A percentile compares a stretch with the other conserved stretches of the same genome.
These are phyloP conservation scores for Papilio polytes DNA, from an alignment of 1,140 invertebrate species.

Conservation along the genomic window DNA sequence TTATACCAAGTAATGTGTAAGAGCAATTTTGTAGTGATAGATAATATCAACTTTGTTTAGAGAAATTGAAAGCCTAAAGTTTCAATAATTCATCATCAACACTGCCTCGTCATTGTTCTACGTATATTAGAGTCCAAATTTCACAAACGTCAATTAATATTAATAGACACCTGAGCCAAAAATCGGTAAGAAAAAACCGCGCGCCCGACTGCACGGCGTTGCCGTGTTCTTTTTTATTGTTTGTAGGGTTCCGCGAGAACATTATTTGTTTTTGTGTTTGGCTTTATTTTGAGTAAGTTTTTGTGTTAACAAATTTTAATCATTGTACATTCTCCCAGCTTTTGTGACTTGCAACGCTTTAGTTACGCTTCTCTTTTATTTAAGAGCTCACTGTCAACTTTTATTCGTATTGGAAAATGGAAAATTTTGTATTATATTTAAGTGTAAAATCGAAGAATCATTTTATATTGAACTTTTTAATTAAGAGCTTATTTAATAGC, in stretches of 20 bases:
- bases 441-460: conserved; percentile 10
- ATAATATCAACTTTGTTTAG: conserved; percentile 34
- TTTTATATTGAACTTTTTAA: neutral
- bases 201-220: conserved; percentile 48
- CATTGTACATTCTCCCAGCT: conserved; percentile 30
- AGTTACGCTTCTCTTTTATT: conserved; percentile 36
- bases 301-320: conserved; percentile 42
- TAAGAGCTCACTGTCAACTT: conserved; percentile 27
- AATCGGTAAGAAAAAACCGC: conserved; percentile 65
- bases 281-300: conserved; percentile 39
- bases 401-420: conserved; percentile 23
- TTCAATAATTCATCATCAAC: conserved; percentile 44
- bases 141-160: conserved; percentile 81
- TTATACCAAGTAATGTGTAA: neutral
- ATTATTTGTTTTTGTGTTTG: conserved; percentile 34
- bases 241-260: conserved; percentile 55
- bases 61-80: conserved; percentile 33
- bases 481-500: neutral
- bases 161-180: conserved; percentile 80
- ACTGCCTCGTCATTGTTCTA: conserved; percentile 78
- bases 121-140: conserved; percentile 71
- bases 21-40: conserved; percentile 1
- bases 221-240: conserved; percentile 56
- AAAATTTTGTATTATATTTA: neutral
- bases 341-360: conserved; percentile 32